Percentiles rank a stretch among this genome's conserved stretches.
phyloP scores from a whole-genome alignment of 2,113 vertebrate genomes.

The Sturnus vulgaris region DNA sequence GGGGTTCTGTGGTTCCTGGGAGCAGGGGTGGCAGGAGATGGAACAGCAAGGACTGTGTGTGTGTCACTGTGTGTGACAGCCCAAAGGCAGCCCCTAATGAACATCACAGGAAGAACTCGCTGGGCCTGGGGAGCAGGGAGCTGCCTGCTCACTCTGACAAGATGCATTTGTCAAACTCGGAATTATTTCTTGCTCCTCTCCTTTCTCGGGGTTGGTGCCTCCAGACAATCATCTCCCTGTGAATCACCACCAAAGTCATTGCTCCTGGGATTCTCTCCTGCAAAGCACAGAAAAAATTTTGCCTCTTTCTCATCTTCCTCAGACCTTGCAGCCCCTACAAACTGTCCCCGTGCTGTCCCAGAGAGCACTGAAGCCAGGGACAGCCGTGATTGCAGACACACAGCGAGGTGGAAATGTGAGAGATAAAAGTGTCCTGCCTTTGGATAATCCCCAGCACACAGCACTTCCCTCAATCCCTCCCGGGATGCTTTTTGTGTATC shows the following conservation, averaged over 20 bases:
- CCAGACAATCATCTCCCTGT: neutral
- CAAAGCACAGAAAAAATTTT: neutral
- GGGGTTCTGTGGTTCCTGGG: fast-evolving
- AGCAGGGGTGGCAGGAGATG: neutral
- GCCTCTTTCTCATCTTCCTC: neutral
- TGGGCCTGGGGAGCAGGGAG: neutral
- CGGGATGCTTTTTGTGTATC: neutral
- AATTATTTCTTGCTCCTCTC: neutral
- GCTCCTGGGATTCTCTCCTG: neutral
- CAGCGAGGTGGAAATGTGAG: neutral
- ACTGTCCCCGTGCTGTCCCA: neutral
- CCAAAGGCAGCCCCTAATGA: neutral
- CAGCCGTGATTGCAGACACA: neutral
- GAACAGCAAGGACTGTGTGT: neutral
- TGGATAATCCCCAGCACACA: neutral
- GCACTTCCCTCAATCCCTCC: neutral
- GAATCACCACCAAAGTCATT: neutral
- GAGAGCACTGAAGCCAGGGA: neutral
- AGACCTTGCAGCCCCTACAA: neutral
- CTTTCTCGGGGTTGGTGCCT: neutral
- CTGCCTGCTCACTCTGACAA: neutral
- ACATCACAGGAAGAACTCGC: neutral
- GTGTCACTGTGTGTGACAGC: neutral
- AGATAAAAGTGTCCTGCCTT: neutral
- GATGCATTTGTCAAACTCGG: neutral